Evolutionary conservation across 1,140 invertebrate genomes (phyloP).

Genomic region (Brachionus plicatilis): DNA sequence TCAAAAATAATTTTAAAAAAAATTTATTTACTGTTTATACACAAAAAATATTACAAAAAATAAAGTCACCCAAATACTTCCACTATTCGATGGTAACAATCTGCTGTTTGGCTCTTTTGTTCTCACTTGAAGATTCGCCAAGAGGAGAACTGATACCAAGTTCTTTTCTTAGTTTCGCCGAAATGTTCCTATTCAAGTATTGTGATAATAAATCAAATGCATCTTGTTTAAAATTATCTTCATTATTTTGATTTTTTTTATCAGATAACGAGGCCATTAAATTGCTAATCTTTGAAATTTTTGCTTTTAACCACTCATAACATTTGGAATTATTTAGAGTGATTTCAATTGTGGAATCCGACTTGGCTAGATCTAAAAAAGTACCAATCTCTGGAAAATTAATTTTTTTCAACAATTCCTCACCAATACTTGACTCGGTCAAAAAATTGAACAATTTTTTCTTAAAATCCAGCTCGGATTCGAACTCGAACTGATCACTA

Average conservation of each 20-base stretch:
- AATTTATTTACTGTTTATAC: neutral
- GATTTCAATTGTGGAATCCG: neutral
- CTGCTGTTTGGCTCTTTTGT: constrained; percentile 2
- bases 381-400: neutral
- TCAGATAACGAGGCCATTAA: neutral
- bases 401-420: neutral
- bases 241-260: neutral
- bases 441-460: constrained; percentile 1
- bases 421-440: neutral
- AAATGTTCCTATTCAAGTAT: constrained; percentile 11
- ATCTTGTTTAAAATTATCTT: neutral
- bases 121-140: neutral
- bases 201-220: constrained; percentile 11
- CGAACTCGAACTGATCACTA: neutral
- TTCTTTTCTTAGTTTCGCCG: neutral
- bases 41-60: neutral
- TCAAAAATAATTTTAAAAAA: neutral
- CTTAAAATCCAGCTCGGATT: neutral
- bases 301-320: constrained; percentile 1
- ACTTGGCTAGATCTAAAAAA: neutral
- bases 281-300: neutral
- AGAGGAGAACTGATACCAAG: neutral
- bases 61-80: neutral
- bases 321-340: neutral
- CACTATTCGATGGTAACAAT: neutral